Evolutionary conservation across 1,140 invertebrate species (phyloP).

Genomic region (Sminthurinus signatus): DNA sequence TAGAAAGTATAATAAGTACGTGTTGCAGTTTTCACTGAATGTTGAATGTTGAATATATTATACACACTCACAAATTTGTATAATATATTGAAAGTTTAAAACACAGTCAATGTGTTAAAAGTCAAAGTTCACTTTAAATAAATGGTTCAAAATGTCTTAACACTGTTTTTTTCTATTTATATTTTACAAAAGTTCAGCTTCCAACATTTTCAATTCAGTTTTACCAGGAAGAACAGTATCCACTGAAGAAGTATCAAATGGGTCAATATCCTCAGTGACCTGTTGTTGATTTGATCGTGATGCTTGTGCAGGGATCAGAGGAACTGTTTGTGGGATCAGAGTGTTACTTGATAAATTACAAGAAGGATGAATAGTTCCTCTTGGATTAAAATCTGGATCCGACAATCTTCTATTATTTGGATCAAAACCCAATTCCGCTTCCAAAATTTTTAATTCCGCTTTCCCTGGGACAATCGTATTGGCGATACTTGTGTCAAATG

Average conservation of each 20-base stretch:
- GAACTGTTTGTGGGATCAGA: conserved; percentile 22
- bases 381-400: conserved; percentile 66
- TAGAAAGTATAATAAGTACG: no score
- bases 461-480: conserved; percentile 65
- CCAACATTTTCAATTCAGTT: conserved; percentile 49
- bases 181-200: conserved; percentile 40
- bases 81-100: no score
- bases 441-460: conserved; percentile 49
- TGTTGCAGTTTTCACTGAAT: no score
- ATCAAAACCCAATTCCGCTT: conserved; percentile 45
- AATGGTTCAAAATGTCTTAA: no score
- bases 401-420: conserved; percentile 35
- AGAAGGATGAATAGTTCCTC: conserved; percentile 43
- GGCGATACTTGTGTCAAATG: conserved; percentile 78
- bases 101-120: no score
- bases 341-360: conserved; percentile 1
- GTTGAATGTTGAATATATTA: no score
- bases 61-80: no score
- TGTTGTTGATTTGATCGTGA: conserved; percentile 11
- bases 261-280: conserved; percentile 51
- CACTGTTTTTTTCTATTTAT: conserved; percentile 32
- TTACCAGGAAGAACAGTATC: conserved; percentile 66
- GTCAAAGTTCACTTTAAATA: no score
- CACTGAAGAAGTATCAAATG: conserved; percentile 78
- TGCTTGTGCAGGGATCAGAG: background rate